Evolutionary conservation across 1,140 invertebrate genomes (phyloP), one percentile per base, ranked within the genome.

Genomic region (Xylocopa sonorina): DNA sequence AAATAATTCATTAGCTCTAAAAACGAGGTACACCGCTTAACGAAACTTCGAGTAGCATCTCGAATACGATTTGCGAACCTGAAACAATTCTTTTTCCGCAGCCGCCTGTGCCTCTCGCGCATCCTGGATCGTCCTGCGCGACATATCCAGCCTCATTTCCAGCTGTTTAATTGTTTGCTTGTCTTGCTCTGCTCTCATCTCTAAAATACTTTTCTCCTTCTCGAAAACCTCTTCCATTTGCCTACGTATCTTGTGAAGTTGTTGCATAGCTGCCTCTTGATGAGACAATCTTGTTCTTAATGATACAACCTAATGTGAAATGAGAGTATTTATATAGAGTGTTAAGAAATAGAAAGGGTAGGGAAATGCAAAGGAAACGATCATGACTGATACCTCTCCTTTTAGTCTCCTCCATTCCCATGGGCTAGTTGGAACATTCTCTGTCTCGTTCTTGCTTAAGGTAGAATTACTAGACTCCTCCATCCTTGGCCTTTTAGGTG

Each of bases 151-250:
- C 24, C 92, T 82, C 3, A 88, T 75, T 82, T 93, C 92, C 2
- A 93, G 68, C 57, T 93, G 92, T 43, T 91, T 91, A 29, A 92
- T 91, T 9, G 78, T 90, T 75, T 91, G 89, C 24, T 91, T 92
- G 51, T 93, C 90, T 58, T 91, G 83, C 12, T 92, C 87, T 0
- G 81, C 67, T 38, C 92, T 89, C 21, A 89, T 80, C 77, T 92
- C 88, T 18, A 93, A 84, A 24, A 91, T 73, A 66, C 82, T 82
- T 73, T 92, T 93, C 68, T 93, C 91, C 60, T 91, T 93, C 38
- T 92, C 89, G 24, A 92, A 92, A n/a, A 92, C 83, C 48, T 92
- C 89, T 68, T 93, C 92, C 88, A 93, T 91, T 73, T 93, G 89
- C 14, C 86, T 84, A 7, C 92, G 88, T 76, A 93, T 87, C 68